A percentile compares a stretch with the other conserved stretches of the same genome.
Evolutionary conservation across 2,888 invertebrate species (phyloP).

Genomic region (Idaea aversata): DNA sequence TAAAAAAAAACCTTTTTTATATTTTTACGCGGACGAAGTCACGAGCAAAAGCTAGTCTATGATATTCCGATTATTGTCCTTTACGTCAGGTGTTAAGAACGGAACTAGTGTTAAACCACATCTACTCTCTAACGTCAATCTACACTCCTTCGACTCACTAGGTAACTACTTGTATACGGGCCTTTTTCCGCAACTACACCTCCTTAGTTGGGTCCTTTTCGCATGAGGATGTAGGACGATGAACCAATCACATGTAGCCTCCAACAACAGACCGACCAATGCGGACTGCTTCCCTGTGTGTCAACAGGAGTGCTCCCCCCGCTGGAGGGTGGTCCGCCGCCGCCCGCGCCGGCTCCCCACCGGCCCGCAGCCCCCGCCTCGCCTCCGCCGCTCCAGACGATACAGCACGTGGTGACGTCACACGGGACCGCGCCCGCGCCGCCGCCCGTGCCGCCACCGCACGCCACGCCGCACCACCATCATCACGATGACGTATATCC

Average conservation of each 20-base stretch:
- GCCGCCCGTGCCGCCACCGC: constrained; percentile 63
- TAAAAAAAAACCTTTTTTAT: too few relatives aligned
- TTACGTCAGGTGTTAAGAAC: too few relatives aligned
- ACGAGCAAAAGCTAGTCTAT: too few relatives aligned
- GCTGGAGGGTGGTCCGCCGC: constrained; percentile 83
- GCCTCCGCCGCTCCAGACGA: constrained; percentile 35
- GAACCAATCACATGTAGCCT: too few relatives aligned
- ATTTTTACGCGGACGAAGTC: too few relatives aligned
- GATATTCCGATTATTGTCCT: too few relatives aligned
- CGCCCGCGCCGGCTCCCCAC: constrained; percentile 88
- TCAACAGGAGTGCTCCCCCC: not conserved
- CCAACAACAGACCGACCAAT: too few relatives aligned
- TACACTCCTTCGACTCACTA: constrained; percentile 88
- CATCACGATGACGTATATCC: constrained; percentile 86
- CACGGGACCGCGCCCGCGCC: constrained; percentile 68
- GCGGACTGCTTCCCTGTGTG: too few relatives aligned
- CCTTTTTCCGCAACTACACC: too few relatives aligned
- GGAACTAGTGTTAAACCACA: constrained; percentile 87
- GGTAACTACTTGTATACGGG: constrained; percentile 60
- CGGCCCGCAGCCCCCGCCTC: constrained; percentile 81
- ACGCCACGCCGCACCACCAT: constrained; percentile 29
- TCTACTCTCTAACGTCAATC: constrained; percentile 83
- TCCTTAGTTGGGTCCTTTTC: too few relatives aligned
- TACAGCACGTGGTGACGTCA: constrained; percentile 67
- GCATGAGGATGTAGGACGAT: too few relatives aligned